These are phyloP conservation scores for Leiothrix lutea DNA, from an alignment of 2,113 vertebrate genomes.

Conservation along the genomic window DNA sequence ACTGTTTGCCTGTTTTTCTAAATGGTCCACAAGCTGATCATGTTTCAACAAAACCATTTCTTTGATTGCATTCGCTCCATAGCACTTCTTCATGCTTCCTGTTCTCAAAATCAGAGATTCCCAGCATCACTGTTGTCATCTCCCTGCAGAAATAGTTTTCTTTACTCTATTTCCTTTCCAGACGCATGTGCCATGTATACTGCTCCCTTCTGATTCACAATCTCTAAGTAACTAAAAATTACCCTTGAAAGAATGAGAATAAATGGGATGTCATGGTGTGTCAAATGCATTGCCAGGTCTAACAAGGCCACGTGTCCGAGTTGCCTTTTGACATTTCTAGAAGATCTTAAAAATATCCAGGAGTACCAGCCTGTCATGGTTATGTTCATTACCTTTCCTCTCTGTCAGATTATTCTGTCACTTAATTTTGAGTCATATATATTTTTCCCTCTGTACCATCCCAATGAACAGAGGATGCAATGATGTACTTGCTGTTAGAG, in stretches of 20 bases:
- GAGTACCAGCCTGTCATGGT: rapidly evolving
- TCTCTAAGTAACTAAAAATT: background rate
- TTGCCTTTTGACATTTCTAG: background rate
- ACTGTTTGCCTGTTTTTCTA: constrained; percentile 35
- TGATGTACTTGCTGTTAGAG: background rate
- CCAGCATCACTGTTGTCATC: background rate
- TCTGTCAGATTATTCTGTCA: background rate
- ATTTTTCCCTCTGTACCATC: background rate
- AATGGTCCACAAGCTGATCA: background rate
- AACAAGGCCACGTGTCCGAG: rapidly evolving
- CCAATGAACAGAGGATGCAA: background rate
- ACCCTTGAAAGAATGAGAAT: background rate
- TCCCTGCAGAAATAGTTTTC: background rate
- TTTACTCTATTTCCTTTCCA: background rate
- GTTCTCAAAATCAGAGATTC: background rate
- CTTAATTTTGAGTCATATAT: background rate
- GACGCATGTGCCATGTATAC: background rate
- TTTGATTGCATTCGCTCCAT: rapidly evolving
- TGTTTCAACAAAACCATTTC: background rate
- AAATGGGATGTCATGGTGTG: background rate
- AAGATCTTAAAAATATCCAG: background rate
- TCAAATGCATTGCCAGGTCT: background rate
- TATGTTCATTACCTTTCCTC: background rate
- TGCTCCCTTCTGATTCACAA: background rate
- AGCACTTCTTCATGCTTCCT: background rate